These are phyloP conservation scores for Halocynthia roretzi DNA, from an alignment of 23 tunicate species.

Conservation along the genomic window DNA sequence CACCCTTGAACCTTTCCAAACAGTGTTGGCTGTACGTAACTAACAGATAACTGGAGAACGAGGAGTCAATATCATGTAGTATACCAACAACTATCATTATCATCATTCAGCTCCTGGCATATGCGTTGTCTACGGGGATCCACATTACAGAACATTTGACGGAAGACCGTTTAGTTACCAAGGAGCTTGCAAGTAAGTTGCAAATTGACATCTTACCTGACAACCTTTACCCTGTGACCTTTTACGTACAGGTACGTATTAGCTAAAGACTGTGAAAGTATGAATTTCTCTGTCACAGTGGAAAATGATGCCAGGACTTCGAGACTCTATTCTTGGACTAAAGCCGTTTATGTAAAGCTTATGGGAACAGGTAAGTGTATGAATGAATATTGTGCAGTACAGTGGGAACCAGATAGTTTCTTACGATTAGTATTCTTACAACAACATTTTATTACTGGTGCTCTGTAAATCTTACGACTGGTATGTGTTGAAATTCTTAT, in stretches of 20 bases:
- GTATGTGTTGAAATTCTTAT: too few relatives aligned
- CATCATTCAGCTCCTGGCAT: slow-evolving; percentile 54
- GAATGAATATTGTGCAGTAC: too few relatives aligned
- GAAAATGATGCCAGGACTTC: slow-evolving; percentile 75
- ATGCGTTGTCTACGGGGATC: slow-evolving; percentile 90
- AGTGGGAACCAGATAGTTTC: too few relatives aligned
- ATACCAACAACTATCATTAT: neutral
- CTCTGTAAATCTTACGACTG: too few relatives aligned
- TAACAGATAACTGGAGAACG: too few relatives aligned
- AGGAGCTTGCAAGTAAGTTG: slow-evolving; percentile 58
- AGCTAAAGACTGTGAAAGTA: slow-evolving; percentile 48
- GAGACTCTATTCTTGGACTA: slow-evolving; percentile 71
- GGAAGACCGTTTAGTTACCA: slow-evolving; percentile 80
- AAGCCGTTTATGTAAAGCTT: slow-evolving; percentile 38
- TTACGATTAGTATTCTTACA: too few relatives aligned
- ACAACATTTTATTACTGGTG: too few relatives aligned
- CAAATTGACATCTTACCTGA: neutral
- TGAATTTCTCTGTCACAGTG: slow-evolving; percentile 47
- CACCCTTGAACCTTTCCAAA: too few relatives aligned
- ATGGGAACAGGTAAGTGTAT: slow-evolving; percentile 26
- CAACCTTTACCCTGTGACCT: neutral
- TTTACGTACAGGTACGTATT: slow-evolving; percentile 35
- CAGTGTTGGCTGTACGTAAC: too few relatives aligned
- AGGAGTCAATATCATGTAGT: too few relatives aligned
- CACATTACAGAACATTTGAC: slow-evolving; percentile 89